Conservation (phyloP, 1,140 invertebrate genomes). For the Drosophila sproati region DNA sequence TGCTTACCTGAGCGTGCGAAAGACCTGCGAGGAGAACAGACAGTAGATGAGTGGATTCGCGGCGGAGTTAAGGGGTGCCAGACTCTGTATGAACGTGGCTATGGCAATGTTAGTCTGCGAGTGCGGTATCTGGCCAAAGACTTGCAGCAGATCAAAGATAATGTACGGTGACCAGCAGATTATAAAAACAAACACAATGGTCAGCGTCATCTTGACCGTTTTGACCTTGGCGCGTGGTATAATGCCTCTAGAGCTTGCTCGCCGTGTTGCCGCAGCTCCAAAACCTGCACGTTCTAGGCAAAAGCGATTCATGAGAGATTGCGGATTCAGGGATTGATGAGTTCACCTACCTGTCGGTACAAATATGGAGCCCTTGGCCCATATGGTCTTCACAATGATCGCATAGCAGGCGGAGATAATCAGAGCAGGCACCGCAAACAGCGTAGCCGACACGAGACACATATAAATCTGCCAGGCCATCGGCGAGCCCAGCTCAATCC, state of each 20-base stretch:
- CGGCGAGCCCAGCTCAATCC: constrained; percentile 92
- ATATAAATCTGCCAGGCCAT: constrained; percentile 96
- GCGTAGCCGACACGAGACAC: constrained; percentile 91
- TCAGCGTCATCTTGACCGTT: constrained; percentile 98
- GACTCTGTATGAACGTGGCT: constrained; percentile 95
- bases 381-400: constrained; percentile 96
- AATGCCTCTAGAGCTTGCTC: constrained; percentile 92
- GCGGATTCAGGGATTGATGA: no score
- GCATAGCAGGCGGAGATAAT: constrained; percentile 96
- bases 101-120: constrained; percentile 93
- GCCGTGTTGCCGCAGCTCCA: constrained; percentile 86
- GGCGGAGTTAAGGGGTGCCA: constrained; percentile 96
- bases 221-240: constrained; percentile 98
- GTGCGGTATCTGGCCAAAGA: constrained; percentile 92
- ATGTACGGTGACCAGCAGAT: constrained; percentile 98
- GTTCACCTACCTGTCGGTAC: constrained; percentile 84
- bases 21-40: constrained; percentile 95
- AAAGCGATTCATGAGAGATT: constrained; percentile 12
- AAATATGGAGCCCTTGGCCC: constrained; percentile 89
- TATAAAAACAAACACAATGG: constrained; percentile 97
- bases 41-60: constrained; percentile 98
- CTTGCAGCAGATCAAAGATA: constrained; percentile 96
- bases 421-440: constrained; percentile 95
- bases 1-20: constrained; percentile 92
- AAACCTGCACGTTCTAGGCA: constrained; percentile 84